These are phyloP conservation scores for Drosophila novamexicana DNA, from an alignment of 1,140 invertebrate genomes.

Conservation along the genomic window DNA sequence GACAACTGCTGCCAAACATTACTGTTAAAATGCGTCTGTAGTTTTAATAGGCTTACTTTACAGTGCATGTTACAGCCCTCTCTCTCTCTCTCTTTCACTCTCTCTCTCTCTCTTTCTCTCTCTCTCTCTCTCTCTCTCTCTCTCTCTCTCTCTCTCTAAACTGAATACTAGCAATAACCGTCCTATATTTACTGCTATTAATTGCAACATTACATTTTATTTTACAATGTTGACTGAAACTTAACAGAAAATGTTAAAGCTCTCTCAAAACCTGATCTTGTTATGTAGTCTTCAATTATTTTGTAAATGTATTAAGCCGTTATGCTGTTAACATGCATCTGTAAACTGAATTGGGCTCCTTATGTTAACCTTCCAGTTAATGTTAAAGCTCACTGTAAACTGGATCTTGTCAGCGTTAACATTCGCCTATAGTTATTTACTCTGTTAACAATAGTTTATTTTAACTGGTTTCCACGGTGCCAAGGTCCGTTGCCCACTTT, in stretches of 20 bases:
- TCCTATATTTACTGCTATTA: neutral
- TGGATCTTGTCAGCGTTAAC: neutral
- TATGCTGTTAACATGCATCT: neutral
- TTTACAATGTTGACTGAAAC: too few species aligned
- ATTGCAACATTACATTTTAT: neutral
- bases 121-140: too few species aligned
- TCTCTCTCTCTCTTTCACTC: neutral
- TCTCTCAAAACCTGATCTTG: too few species aligned
- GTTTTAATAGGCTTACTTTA: too few species aligned
- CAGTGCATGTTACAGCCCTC: neutral
- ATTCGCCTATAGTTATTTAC: neutral
- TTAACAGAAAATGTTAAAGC: too few species aligned
- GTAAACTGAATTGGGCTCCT: neutral
- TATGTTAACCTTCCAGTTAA: neutral
- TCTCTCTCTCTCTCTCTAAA: neutral
- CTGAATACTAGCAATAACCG: neutral
- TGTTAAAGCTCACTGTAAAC: too few species aligned
- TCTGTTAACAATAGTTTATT: neutral
- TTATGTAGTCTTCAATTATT: too few species aligned
- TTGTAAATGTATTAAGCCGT: neutral
- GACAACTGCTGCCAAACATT: too few species aligned
- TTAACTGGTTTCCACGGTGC: conserved; percentile 3
- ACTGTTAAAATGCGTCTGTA: too few species aligned
- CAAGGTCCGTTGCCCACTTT: neutral
- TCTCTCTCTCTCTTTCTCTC: neutral